These are phyloP conservation scores for Sternotherus odoratus DNA, from an alignment of 2,797 vertebrate species.

Conservation along the genomic window DNA sequence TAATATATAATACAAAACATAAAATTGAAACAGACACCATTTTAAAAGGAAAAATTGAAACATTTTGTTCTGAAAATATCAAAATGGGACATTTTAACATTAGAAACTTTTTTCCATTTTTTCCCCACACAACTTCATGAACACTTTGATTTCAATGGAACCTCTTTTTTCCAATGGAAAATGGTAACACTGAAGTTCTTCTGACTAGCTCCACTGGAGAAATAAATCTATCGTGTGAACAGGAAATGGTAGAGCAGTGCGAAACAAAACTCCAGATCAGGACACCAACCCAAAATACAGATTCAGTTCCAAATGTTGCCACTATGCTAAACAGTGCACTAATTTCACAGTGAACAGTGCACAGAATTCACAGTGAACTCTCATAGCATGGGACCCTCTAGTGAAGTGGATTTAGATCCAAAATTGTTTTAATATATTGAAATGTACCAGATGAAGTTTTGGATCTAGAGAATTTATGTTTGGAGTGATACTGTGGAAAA, in stretches of 20 bases:
- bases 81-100: too few species aligned
- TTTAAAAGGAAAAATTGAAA: neutral
- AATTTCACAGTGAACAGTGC: neutral
- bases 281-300: neutral
- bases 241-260: neutral
- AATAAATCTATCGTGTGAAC: neutral
- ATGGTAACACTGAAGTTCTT: neutral
- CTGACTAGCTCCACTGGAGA: neutral
- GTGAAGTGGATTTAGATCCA: neutral
- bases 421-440: neutral
- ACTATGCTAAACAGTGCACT: neutral
- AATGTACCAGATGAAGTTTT: neutral
- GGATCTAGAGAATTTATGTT: neutral
- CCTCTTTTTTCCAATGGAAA: neutral
- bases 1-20: neutral
- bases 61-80: neutral
- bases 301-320: neutral
- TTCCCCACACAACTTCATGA: neutral
- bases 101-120: neutral
- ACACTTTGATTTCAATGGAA: neutral
- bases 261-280: neutral
- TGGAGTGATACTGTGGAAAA: neutral
- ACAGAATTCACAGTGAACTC: neutral
- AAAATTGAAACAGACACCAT: neutral
- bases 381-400: neutral